Percentiles rank a stretch among this genome's conserved stretches.
Conservation (phyloP, 2,888 invertebrate genomes). For the Ochropleura leucogaster region DNA sequence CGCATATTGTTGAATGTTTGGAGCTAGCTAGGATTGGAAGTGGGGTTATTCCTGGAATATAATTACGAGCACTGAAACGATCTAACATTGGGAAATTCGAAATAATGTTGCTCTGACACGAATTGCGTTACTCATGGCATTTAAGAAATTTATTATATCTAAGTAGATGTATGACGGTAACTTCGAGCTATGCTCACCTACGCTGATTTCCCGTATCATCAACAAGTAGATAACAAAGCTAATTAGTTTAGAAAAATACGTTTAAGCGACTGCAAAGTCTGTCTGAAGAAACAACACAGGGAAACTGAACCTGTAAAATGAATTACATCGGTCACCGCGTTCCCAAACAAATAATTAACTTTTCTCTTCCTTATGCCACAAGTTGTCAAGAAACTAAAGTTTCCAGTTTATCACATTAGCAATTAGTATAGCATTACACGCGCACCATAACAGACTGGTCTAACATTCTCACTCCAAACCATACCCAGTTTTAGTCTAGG, state of each 20-base stretch:
- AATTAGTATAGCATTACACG: slow-evolving; percentile 52
- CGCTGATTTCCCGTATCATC: not conserved
- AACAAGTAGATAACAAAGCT: not conserved
- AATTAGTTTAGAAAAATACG: not conserved
- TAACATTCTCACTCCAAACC: slow-evolving; percentile 59
- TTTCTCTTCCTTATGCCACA: slow-evolving; percentile 16
- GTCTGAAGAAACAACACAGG: not conserved
- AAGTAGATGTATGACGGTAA: slow-evolving; percentile 9
- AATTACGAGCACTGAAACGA: slow-evolving; percentile 39
- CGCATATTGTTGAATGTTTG: slow-evolving; percentile 58
- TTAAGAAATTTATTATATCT: slow-evolving; percentile 10
- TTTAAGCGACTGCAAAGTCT: not conserved
- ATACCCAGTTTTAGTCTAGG: slow-evolving; percentile 72
- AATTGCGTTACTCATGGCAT: slow-evolving; percentile 28
- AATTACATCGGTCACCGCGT: not conserved
- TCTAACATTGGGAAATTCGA: slow-evolving; percentile 28
- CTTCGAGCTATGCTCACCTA: not conserved
- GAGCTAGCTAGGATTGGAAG: slow-evolving; percentile 20
- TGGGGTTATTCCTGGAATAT: slow-evolving; percentile 53
- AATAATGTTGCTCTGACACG: slow-evolving; percentile 22
- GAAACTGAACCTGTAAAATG: slow-evolving; percentile 1
- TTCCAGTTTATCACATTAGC: slow-evolving; percentile 33
- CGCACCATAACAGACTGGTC: slow-evolving; percentile 64
- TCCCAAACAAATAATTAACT: slow-evolving; percentile 2
- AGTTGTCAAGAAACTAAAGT: slow-evolving; percentile 19